Conservation (phyloP, 2,113 vertebrate species). For the Erinaceus europaeus region DNA sequence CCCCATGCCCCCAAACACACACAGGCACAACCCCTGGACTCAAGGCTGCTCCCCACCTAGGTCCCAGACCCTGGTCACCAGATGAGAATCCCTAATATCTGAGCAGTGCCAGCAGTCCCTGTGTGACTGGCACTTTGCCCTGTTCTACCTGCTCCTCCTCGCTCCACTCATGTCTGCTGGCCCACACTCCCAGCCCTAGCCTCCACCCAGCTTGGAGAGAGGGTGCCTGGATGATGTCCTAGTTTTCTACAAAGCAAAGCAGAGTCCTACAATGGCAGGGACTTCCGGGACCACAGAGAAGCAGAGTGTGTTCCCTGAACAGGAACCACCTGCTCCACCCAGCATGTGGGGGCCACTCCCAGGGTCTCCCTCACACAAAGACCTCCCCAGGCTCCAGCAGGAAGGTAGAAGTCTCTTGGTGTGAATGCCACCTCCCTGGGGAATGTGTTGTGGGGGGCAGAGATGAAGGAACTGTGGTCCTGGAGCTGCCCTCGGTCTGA, state of each 20-base stretch:
- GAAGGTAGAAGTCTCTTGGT: background rate
- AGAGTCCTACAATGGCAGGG: background rate
- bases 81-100: background rate
- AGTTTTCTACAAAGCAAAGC: background rate
- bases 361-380: background rate
- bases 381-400: background rate
- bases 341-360: fast-evolving
- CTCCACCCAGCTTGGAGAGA: background rate
- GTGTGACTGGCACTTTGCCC: too few species aligned
- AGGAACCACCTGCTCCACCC: background rate
- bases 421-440: background rate
- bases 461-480: background rate
- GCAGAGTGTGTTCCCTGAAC: background rate
- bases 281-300: background rate
- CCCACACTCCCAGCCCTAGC: too few species aligned
- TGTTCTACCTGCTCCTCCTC: too few species aligned
- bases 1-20: too few species aligned
- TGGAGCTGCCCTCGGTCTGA: slow-evolving; percentile 24
- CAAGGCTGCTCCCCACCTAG: background rate
- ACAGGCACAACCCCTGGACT: background rate
- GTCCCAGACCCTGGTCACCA: background rate
- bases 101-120: too few species aligned
- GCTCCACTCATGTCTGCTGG: fast-evolving
- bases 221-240: background rate
- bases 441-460: slow-evolving; percentile 1